Evolutionary conservation across 2,888 invertebrate genomes (phyloP), one percentile per base, ranked within the genome.

Genomic region (Drosophila paramelanica): DNA sequence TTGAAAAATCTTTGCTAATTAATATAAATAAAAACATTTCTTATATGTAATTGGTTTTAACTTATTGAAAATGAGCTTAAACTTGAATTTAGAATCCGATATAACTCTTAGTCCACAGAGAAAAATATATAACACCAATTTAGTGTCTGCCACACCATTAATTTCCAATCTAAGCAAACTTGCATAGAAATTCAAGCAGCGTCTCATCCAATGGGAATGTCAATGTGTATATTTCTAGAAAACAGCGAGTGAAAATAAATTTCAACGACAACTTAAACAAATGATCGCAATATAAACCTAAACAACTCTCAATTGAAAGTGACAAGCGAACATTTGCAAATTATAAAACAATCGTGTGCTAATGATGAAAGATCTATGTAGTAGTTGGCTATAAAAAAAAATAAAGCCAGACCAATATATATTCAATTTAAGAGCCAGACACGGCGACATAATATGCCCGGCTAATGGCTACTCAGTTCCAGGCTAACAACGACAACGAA

Each of bases 311-410:
- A 53, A 70, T 65, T 56, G 64, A 68, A 69, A 76, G 64, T 73
- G 71, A 42, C 71, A 69, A 52, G 66, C 73, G 42, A 47, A 55
- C 70, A 69, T 72, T 67, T 68, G 36, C 49, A 62, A 73, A 61
- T 56, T 53, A 59, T 60, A 62, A 66, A 65, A 82, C 85, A 78
- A 82, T 81, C 73, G 87, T 69, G 51, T 61, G 67, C 73, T 84
- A 82, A 82, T 69, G 84, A 87, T 72, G 55, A 46, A 77, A 78
- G 79, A 69, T 65, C 23, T 61, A 58, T 77, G 59, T 27, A 41
- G n/a, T 45, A 45, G 39, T 46, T 46, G 62, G 38, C 64, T 53
- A 31, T 14, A 56, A 45, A 38, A 23, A 10, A 47, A 46, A 46
- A 17, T 42, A 56, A 64, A 65, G 45, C 31, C 49, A 39, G 65